phyloP scores from a whole-genome alignment of 2,797 vertebrate genomes.

The Balearica regulorum region DNA sequence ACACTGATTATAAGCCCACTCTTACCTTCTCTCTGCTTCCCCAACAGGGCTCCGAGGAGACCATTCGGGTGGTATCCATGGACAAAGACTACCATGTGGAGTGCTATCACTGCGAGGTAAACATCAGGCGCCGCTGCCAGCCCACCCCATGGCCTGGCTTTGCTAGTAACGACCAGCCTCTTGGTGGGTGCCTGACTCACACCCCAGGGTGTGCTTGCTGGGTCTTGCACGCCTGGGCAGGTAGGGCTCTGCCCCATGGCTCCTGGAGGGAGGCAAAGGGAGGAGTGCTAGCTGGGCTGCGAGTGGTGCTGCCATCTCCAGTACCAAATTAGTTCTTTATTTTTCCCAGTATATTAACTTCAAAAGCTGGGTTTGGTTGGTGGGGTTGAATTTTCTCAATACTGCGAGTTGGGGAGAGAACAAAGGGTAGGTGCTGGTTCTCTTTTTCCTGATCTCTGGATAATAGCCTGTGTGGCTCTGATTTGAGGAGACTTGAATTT shows the following conservation, averaged over 20 bases:
- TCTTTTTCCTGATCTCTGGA: not conserved
- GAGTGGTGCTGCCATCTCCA: not conserved
- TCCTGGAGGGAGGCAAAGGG: not conserved
- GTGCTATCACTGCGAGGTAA: constrained; percentile 98
- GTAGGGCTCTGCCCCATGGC: not conserved
- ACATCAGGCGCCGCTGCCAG: not conserved
- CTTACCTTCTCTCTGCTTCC: not conserved
- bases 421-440: not conserved
- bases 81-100: constrained; percentile 98
- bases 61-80: constrained; percentile 98
- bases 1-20: not conserved
- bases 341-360: not conserved
- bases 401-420: not conserved
- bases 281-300: not conserved
- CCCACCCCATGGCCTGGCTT: accelerated
- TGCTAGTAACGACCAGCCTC: not conserved
- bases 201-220: not conserved
- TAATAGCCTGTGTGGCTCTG: not conserved
- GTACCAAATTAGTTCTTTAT: not conserved
- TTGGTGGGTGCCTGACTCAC: accelerated
- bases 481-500: not conserved
- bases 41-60: constrained; percentile 92
- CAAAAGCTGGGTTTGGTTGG: not conserved
- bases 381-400: not conserved
- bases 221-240: not conserved